Conservation (phyloP, 2,113 vertebrate species). For the Diadophis punctatus region DNA sequence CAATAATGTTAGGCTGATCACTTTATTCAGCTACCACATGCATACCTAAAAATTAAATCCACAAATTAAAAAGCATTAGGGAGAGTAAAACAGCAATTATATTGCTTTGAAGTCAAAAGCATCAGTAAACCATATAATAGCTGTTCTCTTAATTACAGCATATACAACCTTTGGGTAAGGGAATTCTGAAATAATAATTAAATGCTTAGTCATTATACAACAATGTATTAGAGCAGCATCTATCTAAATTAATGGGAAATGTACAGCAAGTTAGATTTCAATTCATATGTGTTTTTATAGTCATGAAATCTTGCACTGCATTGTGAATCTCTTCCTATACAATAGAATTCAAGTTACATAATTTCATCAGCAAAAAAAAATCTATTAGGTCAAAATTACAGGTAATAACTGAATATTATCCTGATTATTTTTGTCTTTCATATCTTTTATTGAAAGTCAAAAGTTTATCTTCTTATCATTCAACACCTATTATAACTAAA, state of each 20-base stretch:
- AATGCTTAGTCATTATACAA: not conserved
- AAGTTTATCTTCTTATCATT: not conserved
- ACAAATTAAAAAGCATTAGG: not conserved
- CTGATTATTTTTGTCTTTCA: not conserved
- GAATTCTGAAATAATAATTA: conserved; percentile 3
- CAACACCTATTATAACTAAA: not conserved
- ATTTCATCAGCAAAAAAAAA: not conserved
- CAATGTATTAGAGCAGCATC: not conserved
- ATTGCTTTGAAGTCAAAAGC: not conserved
- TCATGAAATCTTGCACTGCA: not conserved
- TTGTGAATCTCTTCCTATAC: not conserved
- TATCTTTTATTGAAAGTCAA: not conserved
- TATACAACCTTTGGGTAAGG: not conserved
- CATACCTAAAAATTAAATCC: not conserved
- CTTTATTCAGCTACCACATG: not conserved
- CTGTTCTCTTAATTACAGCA: not conserved
- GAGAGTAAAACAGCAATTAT: not conserved
- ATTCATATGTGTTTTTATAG: not conserved
- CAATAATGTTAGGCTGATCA: not conserved
- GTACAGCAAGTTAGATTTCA: not conserved
- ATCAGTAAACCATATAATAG: not conserved
- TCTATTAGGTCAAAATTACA: not conserved
- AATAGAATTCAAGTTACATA: not conserved
- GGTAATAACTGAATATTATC: not conserved
- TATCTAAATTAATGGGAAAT: not conserved